Conservation (phyloP, 2,888 invertebrate genomes). For the Germaria angustata region DNA sequence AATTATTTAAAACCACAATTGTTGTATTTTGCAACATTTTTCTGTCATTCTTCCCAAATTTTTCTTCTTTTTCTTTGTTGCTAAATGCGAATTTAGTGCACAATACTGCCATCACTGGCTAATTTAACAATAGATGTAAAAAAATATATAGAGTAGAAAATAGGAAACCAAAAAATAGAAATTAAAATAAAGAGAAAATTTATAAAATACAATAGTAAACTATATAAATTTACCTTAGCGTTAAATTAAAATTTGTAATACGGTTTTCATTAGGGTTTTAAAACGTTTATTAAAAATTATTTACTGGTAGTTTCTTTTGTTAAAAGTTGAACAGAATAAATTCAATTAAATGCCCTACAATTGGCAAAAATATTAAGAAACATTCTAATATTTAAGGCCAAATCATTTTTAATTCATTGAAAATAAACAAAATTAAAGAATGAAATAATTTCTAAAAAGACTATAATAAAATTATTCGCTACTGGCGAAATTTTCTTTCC, state of each 20-base stretch:
- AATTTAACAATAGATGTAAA: slow-evolving; percentile 47
- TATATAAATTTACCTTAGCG: slow-evolving; percentile 66
- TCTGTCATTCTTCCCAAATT: slow-evolving; percentile 41
- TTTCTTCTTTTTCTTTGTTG: neutral
- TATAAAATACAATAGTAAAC: slow-evolving; percentile 44
- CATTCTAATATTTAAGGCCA: too few species aligned
- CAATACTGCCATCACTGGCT: slow-evolving; percentile 39
- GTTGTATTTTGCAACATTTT: slow-evolving; percentile 61
- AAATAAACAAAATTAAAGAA: too few species aligned
- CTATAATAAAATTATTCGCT: too few species aligned
- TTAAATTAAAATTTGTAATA: slow-evolving; percentile 66
- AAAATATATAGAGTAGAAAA: slow-evolving; percentile 34
- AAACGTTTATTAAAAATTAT: slow-evolving; percentile 22
- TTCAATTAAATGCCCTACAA: slow-evolving; percentile 30
- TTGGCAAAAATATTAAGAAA: neutral
- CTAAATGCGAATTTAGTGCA: slow-evolving; percentile 7
- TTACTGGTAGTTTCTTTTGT: slow-evolving; percentile 1
- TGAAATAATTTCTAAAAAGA: too few species aligned
- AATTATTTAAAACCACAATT: slow-evolving; percentile 64
- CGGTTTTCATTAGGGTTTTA: slow-evolving; percentile 51
- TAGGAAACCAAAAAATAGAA: neutral
- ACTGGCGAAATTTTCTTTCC: too few species aligned
- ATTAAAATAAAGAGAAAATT: slow-evolving; percentile 1
- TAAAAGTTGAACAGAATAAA: neutral
- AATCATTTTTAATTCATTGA: too few species aligned